A percentile compares a stretch with the other conserved stretches of the same genome.
Evolutionary conservation across 2,797 vertebrate species (phyloP).

Genomic region (Sebastes miniatus): DNA sequence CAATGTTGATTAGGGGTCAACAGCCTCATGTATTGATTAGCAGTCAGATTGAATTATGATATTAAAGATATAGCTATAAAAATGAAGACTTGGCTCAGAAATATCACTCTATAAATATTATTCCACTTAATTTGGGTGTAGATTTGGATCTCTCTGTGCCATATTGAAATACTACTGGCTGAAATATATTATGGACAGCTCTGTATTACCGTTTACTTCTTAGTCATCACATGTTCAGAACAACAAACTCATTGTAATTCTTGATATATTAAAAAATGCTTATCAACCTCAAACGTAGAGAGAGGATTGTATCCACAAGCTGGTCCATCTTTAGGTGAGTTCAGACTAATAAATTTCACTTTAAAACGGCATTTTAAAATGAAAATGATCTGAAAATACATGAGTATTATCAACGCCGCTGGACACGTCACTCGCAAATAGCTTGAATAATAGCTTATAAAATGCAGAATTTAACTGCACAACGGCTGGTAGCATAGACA

Average conservation of each 20-base stretch:
- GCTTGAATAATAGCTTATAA: too few species aligned
- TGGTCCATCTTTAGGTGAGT: too few species aligned
- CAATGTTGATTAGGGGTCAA: constrained; percentile 57
- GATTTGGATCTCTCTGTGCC: not conserved
- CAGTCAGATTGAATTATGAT: constrained; percentile 42
- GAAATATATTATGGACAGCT: not conserved
- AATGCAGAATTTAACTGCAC: too few species aligned
- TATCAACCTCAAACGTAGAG: not conserved
- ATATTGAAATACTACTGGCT: not conserved
- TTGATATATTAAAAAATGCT: not conserved
- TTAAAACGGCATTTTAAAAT: too few species aligned
- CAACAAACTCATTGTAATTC: not conserved
- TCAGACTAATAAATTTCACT: too few species aligned
- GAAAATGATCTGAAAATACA: too few species aligned
- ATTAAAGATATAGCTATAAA: not conserved
- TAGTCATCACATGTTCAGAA: not conserved
- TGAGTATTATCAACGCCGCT: too few species aligned
- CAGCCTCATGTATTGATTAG: constrained; percentile 51
- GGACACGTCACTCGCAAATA: too few species aligned
- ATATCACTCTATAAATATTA: not conserved
- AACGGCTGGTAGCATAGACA: too few species aligned
- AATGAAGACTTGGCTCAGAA: not conserved
- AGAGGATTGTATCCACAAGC: too few species aligned
- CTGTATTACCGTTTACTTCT: not conserved
- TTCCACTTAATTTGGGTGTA: not conserved